These are phyloP conservation scores for Sisyra terminalis DNA, from an alignment of 2,888 invertebrate genomes.

Conservation along the genomic window DNA sequence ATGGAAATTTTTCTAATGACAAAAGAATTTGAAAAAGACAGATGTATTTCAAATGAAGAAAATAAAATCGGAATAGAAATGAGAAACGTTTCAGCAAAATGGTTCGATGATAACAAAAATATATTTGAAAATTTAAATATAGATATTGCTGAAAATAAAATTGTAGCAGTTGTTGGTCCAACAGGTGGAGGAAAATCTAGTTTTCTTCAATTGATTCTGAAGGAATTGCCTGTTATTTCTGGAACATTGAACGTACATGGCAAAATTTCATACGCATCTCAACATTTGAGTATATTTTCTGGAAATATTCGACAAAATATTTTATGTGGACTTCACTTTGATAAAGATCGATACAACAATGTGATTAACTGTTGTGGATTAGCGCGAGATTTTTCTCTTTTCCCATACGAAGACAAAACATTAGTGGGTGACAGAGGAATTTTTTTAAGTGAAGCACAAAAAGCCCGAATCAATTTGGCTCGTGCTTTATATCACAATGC, in stretches of 20 bases:
- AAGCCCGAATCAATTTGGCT: constrained; percentile 76
- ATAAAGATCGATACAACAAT: constrained; percentile 43
- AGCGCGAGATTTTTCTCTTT: constrained; percentile 52
- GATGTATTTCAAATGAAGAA: no score
- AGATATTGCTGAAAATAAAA: no score
- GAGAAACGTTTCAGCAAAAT: no score
- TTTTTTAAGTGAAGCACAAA: constrained; percentile 61
- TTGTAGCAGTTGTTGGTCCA: no score
- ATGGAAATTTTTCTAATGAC: no score
- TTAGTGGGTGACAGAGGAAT: constrained; percentile 64
- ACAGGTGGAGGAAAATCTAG: no score
- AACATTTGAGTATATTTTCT: constrained; percentile 75
- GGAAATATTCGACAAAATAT: constrained; percentile 84
- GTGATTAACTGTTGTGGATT: constrained; percentile 56
- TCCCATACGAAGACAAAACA: constrained; percentile 73
- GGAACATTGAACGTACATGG: constrained; percentile 45
- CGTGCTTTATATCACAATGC: constrained; percentile 74
- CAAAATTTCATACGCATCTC: constrained; percentile 60
- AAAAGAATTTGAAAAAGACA: no score
- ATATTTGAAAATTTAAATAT: no score
- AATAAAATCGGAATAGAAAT: no score
- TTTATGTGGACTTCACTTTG: constrained; percentile 67
- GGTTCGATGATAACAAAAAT: no score
- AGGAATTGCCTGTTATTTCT: no score
- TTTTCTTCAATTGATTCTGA: no score